Conservation (phyloP, 2,888 invertebrate species). For the Zaprionus bogoriensis region DNA sequence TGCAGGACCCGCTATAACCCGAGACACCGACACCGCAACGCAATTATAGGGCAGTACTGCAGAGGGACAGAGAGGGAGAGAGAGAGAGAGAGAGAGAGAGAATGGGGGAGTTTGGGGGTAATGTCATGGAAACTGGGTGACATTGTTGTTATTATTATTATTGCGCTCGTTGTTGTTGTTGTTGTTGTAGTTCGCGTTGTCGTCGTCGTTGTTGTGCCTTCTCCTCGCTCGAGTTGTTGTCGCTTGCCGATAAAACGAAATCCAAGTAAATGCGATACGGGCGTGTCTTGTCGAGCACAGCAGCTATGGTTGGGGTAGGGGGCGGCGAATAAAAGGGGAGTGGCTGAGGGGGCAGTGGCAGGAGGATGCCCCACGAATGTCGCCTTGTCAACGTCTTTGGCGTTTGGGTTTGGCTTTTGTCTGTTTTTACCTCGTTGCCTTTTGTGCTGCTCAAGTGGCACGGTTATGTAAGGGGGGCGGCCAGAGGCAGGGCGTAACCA, state of each 20-base stretch:
- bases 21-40: conserved; percentile 45
- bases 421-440: conserved; percentile 44
- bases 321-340: too few species aligned
- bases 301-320: neutral
- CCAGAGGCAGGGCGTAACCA: neutral
- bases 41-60: conserved; percentile 52
- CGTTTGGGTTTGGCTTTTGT: conserved; percentile 21
- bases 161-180: conserved; percentile 21
- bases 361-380: conserved; percentile 28
- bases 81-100: neutral
- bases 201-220: conserved; percentile 15
- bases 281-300: conserved; percentile 43
- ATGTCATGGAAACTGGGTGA: conserved; percentile 76
- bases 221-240: conserved; percentile 8
- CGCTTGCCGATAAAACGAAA: conserved; percentile 65
- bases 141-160: conserved; percentile 44
- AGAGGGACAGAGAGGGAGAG: neutral
- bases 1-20: conserved; percentile 9
- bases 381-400: conserved; percentile 51
- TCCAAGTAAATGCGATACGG: conserved; percentile 71
- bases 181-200: conserved; percentile 18
- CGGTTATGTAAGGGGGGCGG: conserved; percentile 35
- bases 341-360: neutral
- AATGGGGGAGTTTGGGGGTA: conserved; percentile 1
- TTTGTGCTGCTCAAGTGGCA: conserved; percentile 61